A percentile compares a stretch with the other conserved stretches of the same genome.
Evolutionary conservation across 2,888 invertebrate species (phyloP).

Genomic region (Drosophila bunnanda): DNA sequence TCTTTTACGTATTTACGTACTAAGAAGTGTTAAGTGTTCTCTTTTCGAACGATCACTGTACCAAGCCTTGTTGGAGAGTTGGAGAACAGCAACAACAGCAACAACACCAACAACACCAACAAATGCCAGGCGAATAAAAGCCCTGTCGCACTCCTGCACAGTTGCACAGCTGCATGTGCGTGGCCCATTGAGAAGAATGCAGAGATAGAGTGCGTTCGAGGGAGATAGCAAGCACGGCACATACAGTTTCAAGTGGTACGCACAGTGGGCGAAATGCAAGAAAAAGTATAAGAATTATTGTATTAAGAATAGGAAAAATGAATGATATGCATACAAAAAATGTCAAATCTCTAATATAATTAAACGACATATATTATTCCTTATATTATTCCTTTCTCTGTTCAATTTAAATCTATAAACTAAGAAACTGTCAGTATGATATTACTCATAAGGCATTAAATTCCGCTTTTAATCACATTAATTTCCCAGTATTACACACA

Average conservation of each 20-base stretch:
- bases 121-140: slow-evolving; percentile 23
- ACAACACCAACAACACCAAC: slow-evolving; percentile 34
- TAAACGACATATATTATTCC: not conserved
- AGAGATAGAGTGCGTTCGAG: slow-evolving; percentile 33
- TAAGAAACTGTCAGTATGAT: not conserved
- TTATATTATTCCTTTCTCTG: not conserved
- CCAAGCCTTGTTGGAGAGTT: slow-evolving; percentile 20
- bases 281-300: not conserved
- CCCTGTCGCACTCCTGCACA: slow-evolving; percentile 22
- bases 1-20: too few species aligned
- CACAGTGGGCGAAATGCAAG: slow-evolving; percentile 24
- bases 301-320: not conserved
- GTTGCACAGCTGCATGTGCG: slow-evolving; percentile 33
- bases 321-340: not conserved
- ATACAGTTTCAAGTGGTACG: slow-evolving; percentile 41
- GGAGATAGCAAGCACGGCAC: slow-evolving; percentile 25
- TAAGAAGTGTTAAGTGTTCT: not conserved
- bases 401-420: not conserved
- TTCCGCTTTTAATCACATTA: not conserved
- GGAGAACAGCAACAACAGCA: slow-evolving; percentile 39
- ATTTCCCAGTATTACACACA: not conserved
- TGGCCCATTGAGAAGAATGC: slow-evolving; percentile 44
- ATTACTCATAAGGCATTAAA: not conserved
- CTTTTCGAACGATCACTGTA: not conserved
- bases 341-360: not conserved